Conservation (phyloP, 2,797 vertebrate species). For the Lagodon rhomboides region DNA sequence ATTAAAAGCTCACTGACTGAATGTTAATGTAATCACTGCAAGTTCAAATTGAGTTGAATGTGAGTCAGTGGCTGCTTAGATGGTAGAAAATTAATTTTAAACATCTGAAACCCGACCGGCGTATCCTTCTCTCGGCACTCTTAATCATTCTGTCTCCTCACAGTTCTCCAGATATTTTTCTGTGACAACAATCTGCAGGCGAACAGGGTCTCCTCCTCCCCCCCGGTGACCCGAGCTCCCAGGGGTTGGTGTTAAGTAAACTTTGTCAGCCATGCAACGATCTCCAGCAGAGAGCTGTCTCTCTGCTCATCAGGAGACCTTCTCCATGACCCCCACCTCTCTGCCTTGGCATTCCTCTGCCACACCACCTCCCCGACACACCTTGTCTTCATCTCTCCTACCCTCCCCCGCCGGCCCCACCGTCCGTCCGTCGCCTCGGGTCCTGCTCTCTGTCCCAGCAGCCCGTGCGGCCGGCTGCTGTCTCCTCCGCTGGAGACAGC, state of each 20-base stretch:
- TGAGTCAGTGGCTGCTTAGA: background rate
- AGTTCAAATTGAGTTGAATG: background rate
- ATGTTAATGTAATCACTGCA: background rate
- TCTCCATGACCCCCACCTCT: slow-evolving; percentile 64
- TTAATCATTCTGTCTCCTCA: slow-evolving; percentile 8
- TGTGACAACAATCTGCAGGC: slow-evolving; percentile 38
- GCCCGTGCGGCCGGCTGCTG: slow-evolving; percentile 63
- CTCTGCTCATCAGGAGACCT: slow-evolving; percentile 73
- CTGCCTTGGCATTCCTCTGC: slow-evolving; percentile 72
- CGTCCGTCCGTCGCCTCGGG: slow-evolving; percentile 62
- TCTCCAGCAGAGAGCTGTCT: slow-evolving; percentile 81
- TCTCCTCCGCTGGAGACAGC: slow-evolving; percentile 81
- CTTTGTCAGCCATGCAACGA: slow-evolving; percentile 84
- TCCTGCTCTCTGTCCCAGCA: slow-evolving; percentile 75
- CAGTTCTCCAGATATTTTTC: slow-evolving; percentile 31
- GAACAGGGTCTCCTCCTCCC: slow-evolving; percentile 21
- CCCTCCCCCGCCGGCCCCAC: slow-evolving; percentile 10
- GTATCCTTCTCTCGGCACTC: background rate
- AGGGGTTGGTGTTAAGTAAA: slow-evolving; percentile 91
- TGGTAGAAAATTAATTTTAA: background rate
- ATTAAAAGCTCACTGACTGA: background rate
- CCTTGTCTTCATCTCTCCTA: slow-evolving; percentile 50
- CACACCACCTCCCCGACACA: slow-evolving; percentile 63
- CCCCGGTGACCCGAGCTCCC: slow-evolving; percentile 84
- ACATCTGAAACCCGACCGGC: background rate